These are phyloP conservation scores for Micrasema longulum DNA, from an alignment of 1,140 invertebrate species.

Conservation along the genomic window DNA sequence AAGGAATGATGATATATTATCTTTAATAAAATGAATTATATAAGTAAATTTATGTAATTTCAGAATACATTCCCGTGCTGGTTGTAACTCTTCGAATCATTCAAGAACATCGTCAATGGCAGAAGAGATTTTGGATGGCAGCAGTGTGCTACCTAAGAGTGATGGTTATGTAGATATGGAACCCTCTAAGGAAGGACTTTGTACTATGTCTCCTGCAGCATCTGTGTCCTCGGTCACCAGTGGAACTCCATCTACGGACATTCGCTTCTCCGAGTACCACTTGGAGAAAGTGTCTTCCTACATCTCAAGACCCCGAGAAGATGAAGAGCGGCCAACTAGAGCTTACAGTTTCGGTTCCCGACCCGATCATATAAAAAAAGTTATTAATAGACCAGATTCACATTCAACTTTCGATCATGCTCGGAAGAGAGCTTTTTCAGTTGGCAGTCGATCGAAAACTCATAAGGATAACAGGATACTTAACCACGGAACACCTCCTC, in stretches of 20 bases:
- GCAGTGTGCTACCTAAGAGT: conserved; percentile 57
- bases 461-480: conserved; percentile 58
- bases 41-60: not conserved
- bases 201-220: conserved; percentile 71
- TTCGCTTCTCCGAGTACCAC: conserved; percentile 71
- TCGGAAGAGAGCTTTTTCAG: conserved; percentile 77
- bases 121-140: conserved; percentile 46
- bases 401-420: conserved; percentile 56
- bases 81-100: conserved; percentile 54
- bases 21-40: too few species aligned
- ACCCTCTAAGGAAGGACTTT: conserved; percentile 67
- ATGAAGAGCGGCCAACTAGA: conserved; percentile 73
- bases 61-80: conserved; percentile 56
- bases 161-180: conserved; percentile 77
- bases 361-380: conserved; percentile 66
- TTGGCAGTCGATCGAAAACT: conserved; percentile 74
- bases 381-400: conserved; percentile 55
- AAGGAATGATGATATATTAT: too few species aligned
- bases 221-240: conserved; percentile 80
- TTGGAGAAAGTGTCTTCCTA: conserved; percentile 77
- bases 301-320: conserved; percentile 72
- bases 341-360: conserved; percentile 90
- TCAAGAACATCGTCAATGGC: conserved; percentile 55
- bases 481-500: conserved; percentile 57
- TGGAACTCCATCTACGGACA: conserved; percentile 68